Percentiles rank a stretch among this genome's conserved stretches.
Evolutionary conservation across 2,113 vertebrate genomes (phyloP).

Genomic region (Takifugu bimaculatus): DNA sequence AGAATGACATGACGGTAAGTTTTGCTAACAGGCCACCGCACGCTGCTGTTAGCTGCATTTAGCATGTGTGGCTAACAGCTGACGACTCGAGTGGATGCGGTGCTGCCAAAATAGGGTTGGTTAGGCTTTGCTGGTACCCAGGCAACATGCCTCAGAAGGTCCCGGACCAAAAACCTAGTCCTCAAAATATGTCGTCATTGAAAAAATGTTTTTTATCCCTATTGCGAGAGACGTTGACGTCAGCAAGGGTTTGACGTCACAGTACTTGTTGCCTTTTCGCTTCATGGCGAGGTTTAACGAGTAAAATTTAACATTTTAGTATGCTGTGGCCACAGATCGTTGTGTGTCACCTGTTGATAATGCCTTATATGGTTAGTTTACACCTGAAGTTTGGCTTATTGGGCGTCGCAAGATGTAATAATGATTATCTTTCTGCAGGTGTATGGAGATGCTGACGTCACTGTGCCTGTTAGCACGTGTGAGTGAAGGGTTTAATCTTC

Average conservation of each 20-base stretch:
- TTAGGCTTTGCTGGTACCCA: neutral
- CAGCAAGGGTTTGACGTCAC: constrained; percentile 32
- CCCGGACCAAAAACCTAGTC: neutral
- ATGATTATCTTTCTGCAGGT: too few relatives aligned
- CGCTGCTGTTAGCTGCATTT: constrained; percentile 36
- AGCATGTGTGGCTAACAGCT: constrained; percentile 54
- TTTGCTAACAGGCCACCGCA: neutral
- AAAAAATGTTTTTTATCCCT: neutral
- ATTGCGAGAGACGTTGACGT: constrained; percentile 23
- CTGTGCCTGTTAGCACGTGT: too few relatives aligned
- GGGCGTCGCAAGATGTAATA: too few relatives aligned
- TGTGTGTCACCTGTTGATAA: too few relatives aligned
- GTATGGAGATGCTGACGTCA: too few relatives aligned
- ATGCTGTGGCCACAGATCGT: too few relatives aligned
- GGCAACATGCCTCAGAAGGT: neutral
- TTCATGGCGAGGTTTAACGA: too few relatives aligned
- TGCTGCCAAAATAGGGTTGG: neutral
- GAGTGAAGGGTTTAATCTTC: too few relatives aligned
- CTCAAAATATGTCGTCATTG: neutral
- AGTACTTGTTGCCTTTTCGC: neutral
- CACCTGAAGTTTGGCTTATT: too few relatives aligned
- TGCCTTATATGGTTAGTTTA: too few relatives aligned
- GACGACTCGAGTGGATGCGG: constrained; percentile 18
- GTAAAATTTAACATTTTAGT: neutral
- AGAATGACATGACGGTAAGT: constrained; percentile 56